Percentiles rank a stretch among this genome's conserved stretches.
phyloP scores from a whole-genome alignment of 1,140 invertebrate species.

The Drosophila burlai region DNA sequence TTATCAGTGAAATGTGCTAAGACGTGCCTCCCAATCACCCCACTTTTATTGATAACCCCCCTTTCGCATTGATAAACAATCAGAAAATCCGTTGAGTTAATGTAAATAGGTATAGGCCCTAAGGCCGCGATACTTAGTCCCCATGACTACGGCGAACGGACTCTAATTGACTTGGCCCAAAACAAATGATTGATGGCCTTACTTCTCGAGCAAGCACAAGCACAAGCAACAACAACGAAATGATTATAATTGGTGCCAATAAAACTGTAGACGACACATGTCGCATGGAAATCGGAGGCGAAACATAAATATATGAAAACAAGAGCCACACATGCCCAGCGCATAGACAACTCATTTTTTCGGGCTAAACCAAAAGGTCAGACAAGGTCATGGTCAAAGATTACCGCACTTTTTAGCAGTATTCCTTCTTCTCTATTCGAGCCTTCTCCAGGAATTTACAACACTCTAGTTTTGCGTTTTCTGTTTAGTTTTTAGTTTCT shows the following conservation, averaged over 20 bases:
- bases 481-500: constrained; percentile 23
- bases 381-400: constrained; percentile 63
- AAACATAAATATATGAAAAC: constrained; percentile 14
- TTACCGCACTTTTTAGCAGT: constrained; percentile 26
- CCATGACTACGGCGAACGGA: constrained; percentile 53
- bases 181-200: constrained; percentile 69
- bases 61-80: constrained; percentile 48
- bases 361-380: constrained; percentile 55
- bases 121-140: constrained; percentile 51
- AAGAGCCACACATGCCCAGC: no score
- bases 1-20: constrained; percentile 27
- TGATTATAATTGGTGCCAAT: constrained; percentile 72
- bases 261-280: constrained; percentile 69
- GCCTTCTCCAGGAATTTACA: constrained; percentile 11
- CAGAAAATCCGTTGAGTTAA: constrained; percentile 53
- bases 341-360: constrained; percentile 34
- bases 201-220: constrained; percentile 22
- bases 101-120: constrained; percentile 54
- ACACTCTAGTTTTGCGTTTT: constrained; percentile 23
- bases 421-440: constrained; percentile 8
- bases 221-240: constrained; percentile 16
- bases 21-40: constrained; percentile 33
- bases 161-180: constrained; percentile 57
- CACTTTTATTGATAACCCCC: constrained; percentile 1
- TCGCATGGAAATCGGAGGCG: constrained; percentile 45